phyloP scores from a whole-genome alignment of 2,113 vertebrate species.

The Microcebus tavaratra region DNA sequence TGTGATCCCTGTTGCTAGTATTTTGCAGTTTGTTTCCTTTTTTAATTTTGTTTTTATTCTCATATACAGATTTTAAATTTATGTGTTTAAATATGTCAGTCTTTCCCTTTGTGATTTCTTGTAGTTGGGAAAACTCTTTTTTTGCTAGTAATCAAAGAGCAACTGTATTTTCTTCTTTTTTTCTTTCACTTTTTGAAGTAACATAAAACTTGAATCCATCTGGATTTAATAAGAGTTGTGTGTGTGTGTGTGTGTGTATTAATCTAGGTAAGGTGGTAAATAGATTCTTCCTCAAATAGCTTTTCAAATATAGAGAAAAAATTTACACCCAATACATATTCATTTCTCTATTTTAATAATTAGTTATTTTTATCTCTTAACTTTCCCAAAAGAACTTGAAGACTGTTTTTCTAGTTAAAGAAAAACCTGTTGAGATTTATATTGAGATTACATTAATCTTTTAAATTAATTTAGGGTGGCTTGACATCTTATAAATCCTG shows the following conservation, averaged over 20 bases:
- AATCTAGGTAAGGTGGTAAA: background rate
- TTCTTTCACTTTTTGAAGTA: background rate
- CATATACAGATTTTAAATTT: background rate
- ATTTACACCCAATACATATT: background rate
- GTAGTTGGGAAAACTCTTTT: background rate
- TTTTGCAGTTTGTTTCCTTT: background rate
- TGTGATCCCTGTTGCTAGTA: background rate
- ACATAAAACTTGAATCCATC: background rate
- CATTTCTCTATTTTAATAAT: background rate
- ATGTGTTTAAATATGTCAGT: background rate
- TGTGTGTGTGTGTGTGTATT: background rate
- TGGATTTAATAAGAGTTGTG: background rate
- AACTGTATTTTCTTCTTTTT: background rate
- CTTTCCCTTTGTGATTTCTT: background rate
- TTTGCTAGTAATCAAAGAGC: background rate
- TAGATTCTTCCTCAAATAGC: background rate
- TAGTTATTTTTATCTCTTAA: background rate
- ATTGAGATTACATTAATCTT: slow-evolving; percentile 6
- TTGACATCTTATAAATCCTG: background rate
- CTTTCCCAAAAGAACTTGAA: background rate
- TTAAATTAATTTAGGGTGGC: background rate
- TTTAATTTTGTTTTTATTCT: background rate
- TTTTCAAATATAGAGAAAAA: background rate
- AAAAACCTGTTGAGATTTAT: background rate
- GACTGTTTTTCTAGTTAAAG: background rate